Evolutionary conservation across 2,797 vertebrate genomes (phyloP).

Genomic region (Crenichthys baileyi): DNA sequence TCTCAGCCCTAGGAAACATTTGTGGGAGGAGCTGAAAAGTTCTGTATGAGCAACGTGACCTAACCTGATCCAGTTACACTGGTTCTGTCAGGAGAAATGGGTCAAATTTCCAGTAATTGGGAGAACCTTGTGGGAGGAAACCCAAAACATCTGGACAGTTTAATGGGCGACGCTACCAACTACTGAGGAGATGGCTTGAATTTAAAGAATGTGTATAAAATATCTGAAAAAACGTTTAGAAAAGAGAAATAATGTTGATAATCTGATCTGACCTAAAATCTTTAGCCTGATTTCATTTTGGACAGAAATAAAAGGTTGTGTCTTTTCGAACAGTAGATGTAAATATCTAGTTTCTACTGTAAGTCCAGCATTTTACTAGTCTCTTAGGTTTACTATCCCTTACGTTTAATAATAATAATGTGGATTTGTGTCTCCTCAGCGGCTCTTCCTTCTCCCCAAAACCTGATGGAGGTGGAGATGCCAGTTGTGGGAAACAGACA

Average conservation of each 20-base stretch:
- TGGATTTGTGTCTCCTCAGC: slow-evolving; percentile 44
- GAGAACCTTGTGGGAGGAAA: too few relatives aligned
- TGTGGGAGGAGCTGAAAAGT: too few relatives aligned
- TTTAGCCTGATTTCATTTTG: background rate
- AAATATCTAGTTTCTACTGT: too few relatives aligned
- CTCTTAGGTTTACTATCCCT: background rate
- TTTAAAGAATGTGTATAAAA: background rate
- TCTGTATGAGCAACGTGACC: too few relatives aligned
- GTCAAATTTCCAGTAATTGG: too few relatives aligned
- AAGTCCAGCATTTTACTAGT: too few relatives aligned
- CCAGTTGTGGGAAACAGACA: slow-evolving; percentile 61
- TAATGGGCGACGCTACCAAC: too few relatives aligned
- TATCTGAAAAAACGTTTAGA: background rate
- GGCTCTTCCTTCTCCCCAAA: slow-evolving; percentile 25
- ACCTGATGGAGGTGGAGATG: slow-evolving; percentile 71
- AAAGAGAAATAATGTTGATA: background rate
- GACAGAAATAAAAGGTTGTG: background rate
- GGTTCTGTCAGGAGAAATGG: too few relatives aligned
- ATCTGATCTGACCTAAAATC: background rate
- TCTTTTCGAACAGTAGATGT: background rate
- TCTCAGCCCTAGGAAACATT: too few relatives aligned
- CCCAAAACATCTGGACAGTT: too few relatives aligned
- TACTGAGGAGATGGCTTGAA: too few relatives aligned
- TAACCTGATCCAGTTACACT: too few relatives aligned
- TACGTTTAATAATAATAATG: background rate